Conservation (phyloP, 1,140 invertebrate genomes). For the Camponotus floridanus region DNA sequence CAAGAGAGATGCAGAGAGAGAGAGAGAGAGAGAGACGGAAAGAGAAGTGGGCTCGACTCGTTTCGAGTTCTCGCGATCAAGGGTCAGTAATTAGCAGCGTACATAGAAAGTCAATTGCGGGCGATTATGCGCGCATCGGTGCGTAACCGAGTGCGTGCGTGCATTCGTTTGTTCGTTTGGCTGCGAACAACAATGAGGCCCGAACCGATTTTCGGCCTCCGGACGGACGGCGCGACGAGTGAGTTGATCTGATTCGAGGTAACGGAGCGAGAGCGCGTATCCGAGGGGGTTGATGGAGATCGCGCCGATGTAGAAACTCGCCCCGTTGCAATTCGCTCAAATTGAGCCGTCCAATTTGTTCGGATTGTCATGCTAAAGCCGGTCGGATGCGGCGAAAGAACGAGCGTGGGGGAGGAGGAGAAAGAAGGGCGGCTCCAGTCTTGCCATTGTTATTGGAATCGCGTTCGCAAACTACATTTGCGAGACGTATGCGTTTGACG, state of each 20-base stretch:
- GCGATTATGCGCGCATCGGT: slow-evolving; percentile 42
- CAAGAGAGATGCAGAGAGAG: not conserved
- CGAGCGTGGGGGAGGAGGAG: slow-evolving; percentile 39
- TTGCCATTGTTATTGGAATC: slow-evolving; percentile 29
- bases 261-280: slow-evolving; percentile 45
- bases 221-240: slow-evolving; percentile 23
- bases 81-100: slow-evolving; percentile 41
- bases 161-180: slow-evolving; percentile 38
- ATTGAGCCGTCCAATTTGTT: slow-evolving; percentile 84
- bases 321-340: slow-evolving; percentile 81
- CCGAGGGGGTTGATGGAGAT: slow-evolving; percentile 45
- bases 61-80: slow-evolving; percentile 31
- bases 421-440: slow-evolving; percentile 60
- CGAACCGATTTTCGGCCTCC: slow-evolving; percentile 33
- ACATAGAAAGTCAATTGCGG: slow-evolving; percentile 62
- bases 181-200: not conserved
- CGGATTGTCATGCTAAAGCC: slow-evolving; percentile 83
- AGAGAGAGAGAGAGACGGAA: too few species aligned
- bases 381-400: slow-evolving; percentile 56
- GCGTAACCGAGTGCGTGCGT: slow-evolving; percentile 47
- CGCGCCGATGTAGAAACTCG: slow-evolving; percentile 17
- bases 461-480: slow-evolving; percentile 6
- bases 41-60: slow-evolving; percentile 15
- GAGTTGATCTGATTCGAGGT: slow-evolving; percentile 41
- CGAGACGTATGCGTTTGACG: not conserved